Evolutionary conservation across 2,888 invertebrate genomes (phyloP), one percentile per base, ranked within the genome.

Genomic region (Steinernema scapterisci): DNA sequence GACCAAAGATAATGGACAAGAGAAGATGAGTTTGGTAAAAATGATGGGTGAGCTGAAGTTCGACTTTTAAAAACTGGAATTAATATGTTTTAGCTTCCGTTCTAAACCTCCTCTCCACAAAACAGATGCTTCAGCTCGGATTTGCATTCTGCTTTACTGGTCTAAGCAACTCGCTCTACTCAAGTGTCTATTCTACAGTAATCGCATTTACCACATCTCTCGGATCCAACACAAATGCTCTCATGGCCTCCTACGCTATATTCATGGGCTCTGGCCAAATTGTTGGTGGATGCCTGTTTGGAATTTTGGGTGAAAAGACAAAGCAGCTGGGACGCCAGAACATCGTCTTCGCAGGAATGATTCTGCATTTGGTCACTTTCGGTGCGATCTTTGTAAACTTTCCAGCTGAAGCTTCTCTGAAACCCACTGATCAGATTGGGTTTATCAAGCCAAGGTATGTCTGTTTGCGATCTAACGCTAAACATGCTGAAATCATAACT

Each of bases 201-300:
- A 92, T 99, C 79, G 95, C 95, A 0, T 94, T 94, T 88, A 97
- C 95, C 0, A 88, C 91, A 72, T 89, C 91, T 9, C 92, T 96
- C 87, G 82, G 82, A 1, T 48, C 44, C 21, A 84, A 84, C 70
- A 84, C 83, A 0, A 81, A 83, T 27, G 74, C 78, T 31, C 73
- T 95, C 21, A 93, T 97, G 27, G 97, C 96, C 0, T 90, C 97
- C 6, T 94, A 94, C 1, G 97, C 97, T 0, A 95, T 97, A 77
- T 93, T 94, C 86, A 94, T 97, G 81, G 97, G 97, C 48, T 88
- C 93, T 78, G 97, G 97, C 74, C 97, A 97, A 90, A 95, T 97
- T 0, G 88, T 93, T 46, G 76, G 77, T 23, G 63, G 54, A 13
- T 51, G 78, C 23, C 5, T 79, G 0, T 75, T 77, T 25, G 79